Percentiles rank a stretch among this genome's conserved stretches.
These are phyloP conservation scores for Phaethon lepturus DNA, from an alignment of 2,113 vertebrate species.

Conservation along the genomic window DNA sequence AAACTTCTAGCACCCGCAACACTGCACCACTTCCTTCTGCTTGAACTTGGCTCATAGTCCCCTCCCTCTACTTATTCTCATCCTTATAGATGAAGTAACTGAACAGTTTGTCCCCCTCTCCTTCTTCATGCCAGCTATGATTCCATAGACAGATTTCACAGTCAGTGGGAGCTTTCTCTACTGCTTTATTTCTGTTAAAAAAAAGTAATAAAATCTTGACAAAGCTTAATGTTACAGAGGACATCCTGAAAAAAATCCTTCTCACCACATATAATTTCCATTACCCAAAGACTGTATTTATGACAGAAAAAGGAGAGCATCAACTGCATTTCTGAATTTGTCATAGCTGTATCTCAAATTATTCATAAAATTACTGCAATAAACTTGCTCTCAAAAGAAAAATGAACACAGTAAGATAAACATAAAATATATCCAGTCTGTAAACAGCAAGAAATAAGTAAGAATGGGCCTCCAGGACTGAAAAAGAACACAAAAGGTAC, in stretches of 20 bases:
- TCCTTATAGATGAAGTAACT: background rate
- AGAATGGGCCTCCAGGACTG: background rate
- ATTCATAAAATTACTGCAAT: background rate
- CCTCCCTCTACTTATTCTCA: background rate
- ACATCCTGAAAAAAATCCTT: background rate
- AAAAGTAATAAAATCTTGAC: background rate
- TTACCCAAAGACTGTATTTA: background rate
- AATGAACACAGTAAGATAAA: background rate
- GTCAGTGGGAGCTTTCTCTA: background rate
- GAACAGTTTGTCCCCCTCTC: background rate
- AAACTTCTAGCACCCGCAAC: background rate
- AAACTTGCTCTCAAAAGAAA: background rate
- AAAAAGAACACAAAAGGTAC: background rate
- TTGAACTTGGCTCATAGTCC: background rate
- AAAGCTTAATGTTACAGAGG: background rate
- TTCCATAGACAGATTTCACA: background rate
- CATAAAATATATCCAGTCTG: background rate
- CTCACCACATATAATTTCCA: background rate
- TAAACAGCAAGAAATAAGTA: background rate
- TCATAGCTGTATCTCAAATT: background rate
- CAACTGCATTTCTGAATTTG: background rate
- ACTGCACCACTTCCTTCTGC: background rate
- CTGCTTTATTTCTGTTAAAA: background rate
- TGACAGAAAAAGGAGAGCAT: background rate
- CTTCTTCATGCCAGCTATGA: background rate